Percentiles rank a stretch among this genome's conserved stretches.
phyloP scores from a whole-genome alignment of 2,113 vertebrate genomes.

The Prunella himalayana region DNA sequence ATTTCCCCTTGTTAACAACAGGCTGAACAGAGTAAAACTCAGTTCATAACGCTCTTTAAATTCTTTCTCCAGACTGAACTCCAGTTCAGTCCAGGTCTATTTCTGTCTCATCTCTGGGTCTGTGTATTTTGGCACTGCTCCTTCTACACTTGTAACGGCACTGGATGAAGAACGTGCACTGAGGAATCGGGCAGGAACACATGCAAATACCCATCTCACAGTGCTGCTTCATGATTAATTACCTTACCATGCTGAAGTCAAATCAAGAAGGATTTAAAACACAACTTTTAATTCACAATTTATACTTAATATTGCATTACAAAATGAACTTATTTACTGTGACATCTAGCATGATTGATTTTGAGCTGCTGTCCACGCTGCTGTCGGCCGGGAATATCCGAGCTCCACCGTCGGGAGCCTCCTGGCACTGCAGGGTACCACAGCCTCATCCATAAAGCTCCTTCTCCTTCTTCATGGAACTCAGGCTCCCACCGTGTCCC shows the following conservation, averaged over 20 bases:
- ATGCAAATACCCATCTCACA: not conserved
- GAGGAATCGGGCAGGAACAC: not conserved
- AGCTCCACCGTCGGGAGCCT: not conserved
- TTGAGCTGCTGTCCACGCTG: fast-evolving
- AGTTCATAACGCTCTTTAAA: not conserved
- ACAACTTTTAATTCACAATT: not conserved
- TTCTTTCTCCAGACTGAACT: constrained; percentile 28
- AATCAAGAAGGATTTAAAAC: not conserved
- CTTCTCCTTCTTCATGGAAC: not conserved
- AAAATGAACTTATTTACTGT: not conserved
- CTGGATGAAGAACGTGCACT: not conserved
- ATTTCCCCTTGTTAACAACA: constrained; percentile 36
- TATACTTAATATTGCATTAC: not conserved
- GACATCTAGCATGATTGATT: not conserved
- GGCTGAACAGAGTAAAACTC: not conserved
- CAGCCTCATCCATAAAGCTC: fast-evolving
- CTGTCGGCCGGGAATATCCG: fast-evolving
- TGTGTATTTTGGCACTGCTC: constrained; percentile 24
- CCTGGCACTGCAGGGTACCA: not conserved
- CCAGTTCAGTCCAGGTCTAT: constrained; percentile 20
- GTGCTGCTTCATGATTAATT: not conserved
- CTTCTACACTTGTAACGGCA: not conserved
- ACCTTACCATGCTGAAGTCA: not conserved
- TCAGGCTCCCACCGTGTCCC: not conserved
- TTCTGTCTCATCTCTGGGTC: constrained; percentile 27